phyloP scores from a whole-genome alignment of 1,140 invertebrate genomes.

The Scaptodrosophila lebanonensis region DNA sequence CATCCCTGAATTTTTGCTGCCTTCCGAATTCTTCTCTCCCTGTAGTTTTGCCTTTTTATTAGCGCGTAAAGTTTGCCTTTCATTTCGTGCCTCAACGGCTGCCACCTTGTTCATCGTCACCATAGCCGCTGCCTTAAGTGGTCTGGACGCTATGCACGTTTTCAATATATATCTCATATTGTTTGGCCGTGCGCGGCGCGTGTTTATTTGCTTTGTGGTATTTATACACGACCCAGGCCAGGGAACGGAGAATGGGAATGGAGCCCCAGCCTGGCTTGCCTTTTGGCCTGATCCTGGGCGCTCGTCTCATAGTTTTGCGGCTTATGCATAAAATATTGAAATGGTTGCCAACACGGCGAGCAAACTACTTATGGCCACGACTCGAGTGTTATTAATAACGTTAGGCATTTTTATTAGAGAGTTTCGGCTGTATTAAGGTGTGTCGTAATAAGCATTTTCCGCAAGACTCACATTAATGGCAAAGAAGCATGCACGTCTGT shows the following conservation, averaged over 20 bases:
- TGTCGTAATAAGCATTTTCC: constrained; percentile 1
- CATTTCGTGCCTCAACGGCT: constrained; percentile 36
- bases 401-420: constrained; percentile 56
- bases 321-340: constrained; percentile 68
- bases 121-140: constrained; percentile 52
- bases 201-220: constrained; percentile 68
- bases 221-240: constrained; percentile 46
- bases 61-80: constrained; percentile 67
- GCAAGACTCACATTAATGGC: too few relatives aligned
- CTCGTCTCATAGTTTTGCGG: constrained; percentile 15
- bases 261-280: background rate
- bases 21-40: constrained; percentile 16
- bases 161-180: constrained; percentile 74
- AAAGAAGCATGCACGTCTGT: too few relatives aligned
- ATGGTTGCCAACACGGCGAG: constrained; percentile 47
- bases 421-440: constrained; percentile 54
- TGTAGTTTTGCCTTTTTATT: constrained; percentile 51
- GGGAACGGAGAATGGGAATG: constrained; percentile 11
- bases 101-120: background rate
- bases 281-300: background rate
- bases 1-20: constrained; percentile 1
- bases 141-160: constrained; percentile 55
- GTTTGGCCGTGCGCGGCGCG: constrained; percentile 65
- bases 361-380: constrained; percentile 1
- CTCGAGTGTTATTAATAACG: constrained; percentile 60